Evolutionary conservation across 2,797 vertebrate species (phyloP), one percentile per base, ranked within the genome.

Genomic region (Fundulus diaphanus): DNA sequence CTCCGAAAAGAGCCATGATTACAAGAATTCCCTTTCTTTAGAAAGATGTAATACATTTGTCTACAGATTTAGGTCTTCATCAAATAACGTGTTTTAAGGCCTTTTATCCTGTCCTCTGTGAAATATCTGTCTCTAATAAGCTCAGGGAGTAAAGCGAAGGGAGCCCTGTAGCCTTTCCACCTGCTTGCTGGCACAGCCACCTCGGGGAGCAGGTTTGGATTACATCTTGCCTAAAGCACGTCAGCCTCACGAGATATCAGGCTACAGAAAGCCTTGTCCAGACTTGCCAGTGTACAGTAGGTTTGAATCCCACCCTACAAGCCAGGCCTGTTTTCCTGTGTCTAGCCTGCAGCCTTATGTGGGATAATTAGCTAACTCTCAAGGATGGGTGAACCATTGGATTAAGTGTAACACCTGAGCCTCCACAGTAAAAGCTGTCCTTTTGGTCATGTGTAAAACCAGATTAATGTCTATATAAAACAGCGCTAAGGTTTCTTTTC

Each of bases 301-400:
- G 9, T 83, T 2, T 75, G 92, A 87, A 88, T 96, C 90, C 92
- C 90, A 54, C 81, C 76, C 80, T 93, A 89, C 89, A 90, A 87
- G 94, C 87, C 81, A 82, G 92, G 88, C 92, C 80, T 90, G 91
- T 93, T 95, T 95, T 89, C 82, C 65, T 90, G 79, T 68, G 84
- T 83, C 78, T 87, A 68, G 88, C 82, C 85, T 61, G 63, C 78
- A 90, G 88, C 87, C 54, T 72, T 86, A 74, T 80, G 78, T 52
- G 63, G 86, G 77, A 87, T 93, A 87, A 95, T 95, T 92, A 92
- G 82, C 74, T 73, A 85, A 88, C 78, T 89, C 73, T 87, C 78
- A 87, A 80, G 57, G 37, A 74, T 82, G 79, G 86, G 70, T 86
- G 73, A 77, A 79, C 88, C 81, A 79, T 73, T 79, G 65, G 71